Evolutionary conservation across 2,797 vertebrate species (phyloP), one percentile per base, ranked within the genome.

Genomic region (Lepidocolaptes lacrymiger): DNA sequence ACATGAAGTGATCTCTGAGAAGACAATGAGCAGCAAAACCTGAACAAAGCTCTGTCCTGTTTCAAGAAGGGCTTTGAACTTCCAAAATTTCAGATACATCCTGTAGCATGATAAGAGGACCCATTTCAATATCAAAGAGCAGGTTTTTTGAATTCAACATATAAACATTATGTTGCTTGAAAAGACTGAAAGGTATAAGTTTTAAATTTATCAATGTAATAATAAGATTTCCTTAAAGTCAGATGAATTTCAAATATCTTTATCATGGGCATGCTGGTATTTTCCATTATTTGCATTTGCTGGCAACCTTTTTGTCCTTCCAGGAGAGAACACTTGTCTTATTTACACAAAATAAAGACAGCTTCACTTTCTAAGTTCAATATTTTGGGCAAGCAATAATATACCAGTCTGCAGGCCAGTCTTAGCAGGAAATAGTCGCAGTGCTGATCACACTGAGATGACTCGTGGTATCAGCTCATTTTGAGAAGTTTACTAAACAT

Each of bases 321-420:
- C 91, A 92, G 58, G 48, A 32, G 66, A 77, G 44, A 94, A 71
- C 16, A 36, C 76, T 85, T 91, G 64, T 75, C 34, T 97, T 98
- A 97, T 98, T 98, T 98, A 98, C 98, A 98, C 97, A 98, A 98
- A 98, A 98, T 96, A 98, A 68, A 96, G 86, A 37, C 73, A 82
- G 91, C 54, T 84, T 93, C 81, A 44, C 90, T 88, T 75, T 10
- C 19, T 75, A 93, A 81, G 83, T 95, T 95, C 94, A 95, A 74
- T 98, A 97, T 98, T 98, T 97, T 96, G 96, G 97, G 91, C 89
- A 95, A 95, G 89, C 91, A 87, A 44, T 83, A 92, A 84, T 77
- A 86, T 86, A 95, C 79, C 93, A 89, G 79, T 87, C 88, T 91
- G 32, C 10, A 74, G 96, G 96, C 98, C 91, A 93, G 98, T 98